These are phyloP conservation scores for Bursaphelenchus okinawaensis DNA, from an alignment of 2,888 invertebrate species.

Conservation along the genomic window DNA sequence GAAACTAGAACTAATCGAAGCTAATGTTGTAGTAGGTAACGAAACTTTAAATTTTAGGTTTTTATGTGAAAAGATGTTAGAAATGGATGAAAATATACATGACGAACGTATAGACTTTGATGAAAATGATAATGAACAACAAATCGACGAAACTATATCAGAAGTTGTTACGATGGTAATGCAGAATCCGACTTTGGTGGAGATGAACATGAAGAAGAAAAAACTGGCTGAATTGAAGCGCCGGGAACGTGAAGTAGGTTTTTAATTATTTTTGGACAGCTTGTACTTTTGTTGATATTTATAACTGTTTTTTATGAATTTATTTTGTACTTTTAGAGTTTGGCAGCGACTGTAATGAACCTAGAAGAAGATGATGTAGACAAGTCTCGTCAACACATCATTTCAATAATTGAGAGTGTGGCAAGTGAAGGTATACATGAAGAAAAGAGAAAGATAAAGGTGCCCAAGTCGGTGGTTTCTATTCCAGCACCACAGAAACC, in stretches of 20 bases:
- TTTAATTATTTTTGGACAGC: neutral
- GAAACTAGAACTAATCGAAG: too few relatives aligned
- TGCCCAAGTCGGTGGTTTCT: neutral
- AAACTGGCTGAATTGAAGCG: neutral
- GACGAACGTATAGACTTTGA: conserved; percentile 1
- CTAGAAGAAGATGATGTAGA: neutral
- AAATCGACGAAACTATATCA: neutral
- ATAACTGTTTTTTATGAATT: too few relatives aligned
- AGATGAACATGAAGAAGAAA: conserved; percentile 1
- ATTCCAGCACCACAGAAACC: neutral
- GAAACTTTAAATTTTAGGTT: conserved; percentile 1
- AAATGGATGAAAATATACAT: conserved; percentile 1
- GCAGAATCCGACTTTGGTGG: conserved; percentile 1
- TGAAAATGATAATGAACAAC: conserved; percentile 11
- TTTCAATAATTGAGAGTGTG: conserved; percentile 8
- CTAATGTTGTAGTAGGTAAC: neutral
- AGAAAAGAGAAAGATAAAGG: neutral
- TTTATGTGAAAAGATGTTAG: conserved; percentile 5
- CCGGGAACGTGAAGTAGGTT: neutral
- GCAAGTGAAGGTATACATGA: neutral
- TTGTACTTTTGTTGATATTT: neutral
- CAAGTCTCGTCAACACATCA: neutral
- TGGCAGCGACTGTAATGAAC: neutral
- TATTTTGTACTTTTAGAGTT: too few relatives aligned
- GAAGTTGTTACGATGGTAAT: conserved; percentile 9